Evolutionary conservation across 2,888 invertebrate species (phyloP), one percentile per base, ranked within the genome.

Genomic region (Germaria angustata): DNA sequence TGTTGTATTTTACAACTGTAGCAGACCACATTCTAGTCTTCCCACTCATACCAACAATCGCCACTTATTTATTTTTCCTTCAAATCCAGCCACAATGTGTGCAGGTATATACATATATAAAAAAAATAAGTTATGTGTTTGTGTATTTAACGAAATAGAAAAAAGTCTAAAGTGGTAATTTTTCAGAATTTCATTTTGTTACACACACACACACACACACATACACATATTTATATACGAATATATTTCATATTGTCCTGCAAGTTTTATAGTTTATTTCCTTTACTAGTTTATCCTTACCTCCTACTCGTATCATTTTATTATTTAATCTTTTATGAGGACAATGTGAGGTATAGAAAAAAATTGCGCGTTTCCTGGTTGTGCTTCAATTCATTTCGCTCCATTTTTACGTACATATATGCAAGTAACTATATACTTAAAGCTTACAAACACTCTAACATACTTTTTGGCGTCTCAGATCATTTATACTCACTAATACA

Each of bases 341-440:
- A 65, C 69, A 69, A 20, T 41, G 41, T 63, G 22, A 15, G 46
- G 17, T 71, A 57, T 22, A 36, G 41, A 17, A 53, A 76, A 57
- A 79, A 59, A 61, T 66, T 76, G 76, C 66, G 72, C 83, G 76
- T 55, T 77, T 77, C 46, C 72, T 73, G 41, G 68, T 53, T 68
- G 53, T 59, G 53, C 61, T 79, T 80, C 34, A 76, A 68, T 80
- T 61, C 24, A 20, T 39, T n/a, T 2, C 5, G 9, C 3, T n/a
- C n/a, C n/a, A n/a, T n/a, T n/a, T n/a, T n/a, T 15, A 46, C 11
- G 17, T n/a, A 15, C 9, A 3, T 4, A 4, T 46, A 8, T 20
- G 20, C n/a, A n/a, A n/a, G n/a, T n/a, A n/a, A n/a, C n/a, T n/a
- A n/a, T 4, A 13, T 39, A n/a, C 39, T 13, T 49, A 28, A 46